Evolutionary conservation across 2,113 vertebrate species (phyloP).

Genomic region (Dasypus novemcinctus): DNA sequence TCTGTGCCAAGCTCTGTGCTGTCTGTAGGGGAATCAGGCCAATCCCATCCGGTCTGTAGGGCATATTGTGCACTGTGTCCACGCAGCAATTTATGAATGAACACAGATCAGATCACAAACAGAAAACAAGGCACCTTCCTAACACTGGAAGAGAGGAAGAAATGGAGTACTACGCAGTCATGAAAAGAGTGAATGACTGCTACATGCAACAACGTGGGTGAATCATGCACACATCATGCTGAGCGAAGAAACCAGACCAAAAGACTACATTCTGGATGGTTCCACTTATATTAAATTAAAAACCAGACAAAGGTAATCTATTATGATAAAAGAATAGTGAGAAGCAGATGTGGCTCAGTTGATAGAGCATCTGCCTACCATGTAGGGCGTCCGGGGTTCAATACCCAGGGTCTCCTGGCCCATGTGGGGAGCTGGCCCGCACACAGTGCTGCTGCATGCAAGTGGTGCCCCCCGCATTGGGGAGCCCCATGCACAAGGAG

Average conservation of each 20-base stretch:
- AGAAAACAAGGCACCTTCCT: neutral
- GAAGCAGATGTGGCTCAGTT: too few species aligned
- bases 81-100: too few species aligned
- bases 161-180: neutral
- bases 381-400: too few species aligned
- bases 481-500: too few species aligned
- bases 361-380: too few species aligned
- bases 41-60: neutral
- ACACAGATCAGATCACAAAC: neutral
- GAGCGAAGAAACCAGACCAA: neutral
- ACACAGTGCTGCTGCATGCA: too few species aligned
- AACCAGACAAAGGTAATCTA: neutral
- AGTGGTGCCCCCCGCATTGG: too few species aligned
- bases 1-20: neutral
- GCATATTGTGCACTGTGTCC: fast-evolving
- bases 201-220: fast-evolving
- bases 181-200: neutral
- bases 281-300: neutral
- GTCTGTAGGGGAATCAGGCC: neutral
- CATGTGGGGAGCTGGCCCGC: too few species aligned
- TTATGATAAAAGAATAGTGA: too few species aligned
- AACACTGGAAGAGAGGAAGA: neutral
- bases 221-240: fast-evolving
- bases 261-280: fast-evolving
- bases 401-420: too few species aligned